These are phyloP conservation scores for Lontra canadensis DNA, from an alignment of 2,113 vertebrate species.

Conservation along the genomic window DNA sequence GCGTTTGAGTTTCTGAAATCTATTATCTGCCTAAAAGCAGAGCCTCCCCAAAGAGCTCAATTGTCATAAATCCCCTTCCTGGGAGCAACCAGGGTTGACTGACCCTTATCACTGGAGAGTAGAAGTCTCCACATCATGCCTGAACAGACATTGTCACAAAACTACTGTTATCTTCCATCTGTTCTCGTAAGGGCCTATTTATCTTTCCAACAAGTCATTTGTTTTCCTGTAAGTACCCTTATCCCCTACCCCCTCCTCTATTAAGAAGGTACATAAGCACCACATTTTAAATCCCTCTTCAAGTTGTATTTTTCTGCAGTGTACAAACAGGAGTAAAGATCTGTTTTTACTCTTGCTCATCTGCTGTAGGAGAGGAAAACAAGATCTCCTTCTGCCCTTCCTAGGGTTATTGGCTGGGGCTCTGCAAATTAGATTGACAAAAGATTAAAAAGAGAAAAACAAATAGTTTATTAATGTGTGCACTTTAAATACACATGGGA, in stretches of 20 bases:
- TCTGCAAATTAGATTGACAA: neutral
- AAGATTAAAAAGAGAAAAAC: neutral
- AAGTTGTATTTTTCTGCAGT: neutral
- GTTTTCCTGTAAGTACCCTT: neutral
- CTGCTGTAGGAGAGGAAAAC: neutral
- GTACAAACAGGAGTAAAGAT: neutral
- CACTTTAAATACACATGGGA: neutral
- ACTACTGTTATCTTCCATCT: neutral
- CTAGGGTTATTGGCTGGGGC: neutral
- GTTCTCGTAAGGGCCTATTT: neutral
- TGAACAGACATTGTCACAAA: neutral
- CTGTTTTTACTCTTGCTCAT: neutral
- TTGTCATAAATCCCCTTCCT: neutral
- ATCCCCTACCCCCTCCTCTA: neutral
- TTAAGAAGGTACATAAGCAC: neutral
- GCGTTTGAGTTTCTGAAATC: neutral
- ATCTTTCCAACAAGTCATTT: slow-evolving; percentile 11
- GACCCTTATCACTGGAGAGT: neutral
- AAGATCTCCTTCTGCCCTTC: neutral
- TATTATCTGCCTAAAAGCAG: slow-evolving; percentile 23
- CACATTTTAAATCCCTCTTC: neutral
- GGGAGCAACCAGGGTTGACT: neutral
- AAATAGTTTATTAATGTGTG: neutral
- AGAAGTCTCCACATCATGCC: neutral
- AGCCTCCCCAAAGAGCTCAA: neutral